Conservation (phyloP, 2,888 invertebrate genomes). For the Agapostemon virescens region DNA sequence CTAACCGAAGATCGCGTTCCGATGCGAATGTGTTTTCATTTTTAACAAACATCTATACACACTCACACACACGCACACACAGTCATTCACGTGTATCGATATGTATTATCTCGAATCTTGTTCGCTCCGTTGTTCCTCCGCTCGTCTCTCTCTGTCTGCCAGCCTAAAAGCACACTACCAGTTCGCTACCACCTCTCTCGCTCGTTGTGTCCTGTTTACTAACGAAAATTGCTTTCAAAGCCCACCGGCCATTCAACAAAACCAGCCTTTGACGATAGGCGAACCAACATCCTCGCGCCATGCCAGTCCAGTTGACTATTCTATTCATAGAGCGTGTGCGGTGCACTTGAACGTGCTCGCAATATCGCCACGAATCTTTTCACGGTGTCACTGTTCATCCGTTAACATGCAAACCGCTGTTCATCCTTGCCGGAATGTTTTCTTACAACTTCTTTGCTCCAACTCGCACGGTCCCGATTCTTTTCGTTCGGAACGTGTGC, state of each 20-base stretch:
- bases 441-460: not conserved
- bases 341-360: conserved; percentile 24
- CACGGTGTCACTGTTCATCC: conserved; percentile 14
- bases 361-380: conserved; percentile 11
- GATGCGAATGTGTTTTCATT: conserved; percentile 16
- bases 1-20: not conserved
- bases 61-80: no score
- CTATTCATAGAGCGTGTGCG: conserved; percentile 28
- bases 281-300: conserved; percentile 18
- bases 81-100: no score
- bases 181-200: conserved; percentile 21
- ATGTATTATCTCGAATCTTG: not conserved
- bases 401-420: conserved; percentile 3
- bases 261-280: conserved; percentile 7
- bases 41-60: conserved; percentile 3
- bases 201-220: conserved; percentile 43
- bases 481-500: not conserved
- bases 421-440: not conserved
- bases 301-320: conserved; percentile 5
- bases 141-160: conserved; percentile 31
- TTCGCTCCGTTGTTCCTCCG: conserved; percentile 18
- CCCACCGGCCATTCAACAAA: conserved; percentile 34
- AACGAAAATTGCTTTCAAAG: conserved; percentile 53
- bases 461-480: not conserved
- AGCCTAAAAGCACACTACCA: conserved; percentile 41